A percentile compares a stretch with the other conserved stretches of the same genome.
Evolutionary conservation across 2,113 vertebrate genomes (phyloP).

Genomic region (Erinaceus europaeus): DNA sequence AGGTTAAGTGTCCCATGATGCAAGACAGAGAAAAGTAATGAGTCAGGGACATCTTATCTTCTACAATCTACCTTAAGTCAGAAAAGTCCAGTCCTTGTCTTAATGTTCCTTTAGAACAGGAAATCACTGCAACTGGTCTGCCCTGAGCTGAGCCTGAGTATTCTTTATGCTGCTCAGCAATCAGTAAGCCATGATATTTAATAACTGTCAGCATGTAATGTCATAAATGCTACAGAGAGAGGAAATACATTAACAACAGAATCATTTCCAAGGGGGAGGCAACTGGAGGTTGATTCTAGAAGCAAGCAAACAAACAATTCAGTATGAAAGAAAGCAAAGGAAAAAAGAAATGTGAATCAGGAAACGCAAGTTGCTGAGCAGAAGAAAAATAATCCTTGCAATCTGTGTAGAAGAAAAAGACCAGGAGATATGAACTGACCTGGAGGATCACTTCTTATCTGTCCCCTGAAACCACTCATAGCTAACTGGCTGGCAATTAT

Average conservation of each 20-base stretch:
- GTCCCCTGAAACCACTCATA: background rate
- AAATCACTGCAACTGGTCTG: constrained; percentile 3
- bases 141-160: background rate
- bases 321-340: background rate
- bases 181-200: constrained; percentile 10
- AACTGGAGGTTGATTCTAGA: constrained; percentile 13
- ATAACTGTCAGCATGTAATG: constrained; percentile 24
- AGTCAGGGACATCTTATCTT: background rate
- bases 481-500: background rate
- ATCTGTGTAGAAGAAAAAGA: background rate
- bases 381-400: background rate
- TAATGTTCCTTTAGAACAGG: background rate
- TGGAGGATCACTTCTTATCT: background rate
- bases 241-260: constrained; percentile 9
- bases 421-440: background rate
- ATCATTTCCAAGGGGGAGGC: background rate
- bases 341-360: background rate
- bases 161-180: background rate
- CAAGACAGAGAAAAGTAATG: background rate
- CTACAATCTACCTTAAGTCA: background rate
- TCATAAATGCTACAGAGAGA: constrained; percentile 6
- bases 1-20: background rate
- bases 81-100: background rate
- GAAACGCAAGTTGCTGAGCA: background rate
- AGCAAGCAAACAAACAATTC: constrained; percentile 2